Evolutionary conservation across 2,888 invertebrate genomes (phyloP), one percentile per base, ranked within the genome.

Genomic region (Orthonychiurus folsomi): DNA sequence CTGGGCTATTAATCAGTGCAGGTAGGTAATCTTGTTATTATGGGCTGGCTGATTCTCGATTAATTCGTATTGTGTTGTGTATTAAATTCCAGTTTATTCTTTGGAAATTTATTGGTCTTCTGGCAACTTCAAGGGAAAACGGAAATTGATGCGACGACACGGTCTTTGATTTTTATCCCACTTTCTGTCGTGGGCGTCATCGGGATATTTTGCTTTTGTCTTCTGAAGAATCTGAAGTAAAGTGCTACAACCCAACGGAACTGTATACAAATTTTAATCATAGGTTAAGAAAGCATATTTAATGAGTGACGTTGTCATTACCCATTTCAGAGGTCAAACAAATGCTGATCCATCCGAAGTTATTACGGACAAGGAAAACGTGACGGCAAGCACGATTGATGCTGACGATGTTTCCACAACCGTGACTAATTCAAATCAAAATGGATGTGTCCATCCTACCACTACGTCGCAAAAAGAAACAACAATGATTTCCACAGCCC

Each of bases 1-100:
- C 78, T 97, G 96, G 96, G 95, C 95, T 0, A 84, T 97, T 79
- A 81, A 95, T 68, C 95, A 96, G 77, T 87, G 86, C 80, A 90
- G 89, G 89, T 88, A 76, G 69, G 67, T 5, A 5, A 23, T 21
- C 9, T 23, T 20, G 24, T 20, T 52, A 21, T 52, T 12, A 48
- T 48, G n/a, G 48, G 48, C 12, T 48, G n/a, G 48, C 48, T 15
- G n/a, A 12, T 48, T 15, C 48, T 48, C 48, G n/a, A 20, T 47
- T 58, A 20, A 9, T 27, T 12, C 20, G 15, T 2, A 9, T 50
- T 47, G 48, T 50, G 2, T 25, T 47, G 21, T 5, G 54, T 26
- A n/a, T 55, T 28, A 18, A 28, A 56, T 48, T 27, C 70, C 80
- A 96, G 96, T 75, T 85, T 95, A 80, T 87, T 96, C 78, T 86